A percentile compares a stretch with the other conserved stretches of the same genome.
Evolutionary conservation across 2,797 vertebrate species (phyloP).

Genomic region (Sparus aurata): DNA sequence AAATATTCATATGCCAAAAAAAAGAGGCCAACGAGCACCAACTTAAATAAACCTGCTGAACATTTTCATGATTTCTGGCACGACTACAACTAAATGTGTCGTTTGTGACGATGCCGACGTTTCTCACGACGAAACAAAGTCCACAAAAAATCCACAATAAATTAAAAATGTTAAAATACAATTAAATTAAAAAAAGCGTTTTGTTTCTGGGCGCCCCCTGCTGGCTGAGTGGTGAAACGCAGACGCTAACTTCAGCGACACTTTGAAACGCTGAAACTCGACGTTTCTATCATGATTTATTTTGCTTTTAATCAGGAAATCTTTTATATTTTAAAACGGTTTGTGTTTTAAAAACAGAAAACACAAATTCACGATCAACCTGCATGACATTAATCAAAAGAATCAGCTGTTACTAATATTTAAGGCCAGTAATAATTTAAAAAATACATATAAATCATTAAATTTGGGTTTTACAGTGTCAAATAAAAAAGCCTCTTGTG

Average conservation of each 20-base stretch:
- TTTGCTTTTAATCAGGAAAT: not conserved
- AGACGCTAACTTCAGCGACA: not conserved
- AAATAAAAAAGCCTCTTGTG: not conserved
- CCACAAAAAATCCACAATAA: not conserved
- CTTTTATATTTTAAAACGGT: not conserved
- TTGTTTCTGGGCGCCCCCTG: slow-evolving; percentile 15
- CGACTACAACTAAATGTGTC: no score
- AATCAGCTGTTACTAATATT: not conserved
- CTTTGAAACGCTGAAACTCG: not conserved
- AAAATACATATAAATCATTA: not conserved
- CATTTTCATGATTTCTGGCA: not conserved
- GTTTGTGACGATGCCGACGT: not conserved
- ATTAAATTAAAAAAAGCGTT: not conserved
- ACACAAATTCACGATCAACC: not conserved
- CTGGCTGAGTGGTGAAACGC: not conserved
- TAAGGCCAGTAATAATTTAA: not conserved
- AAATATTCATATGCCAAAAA: not conserved
- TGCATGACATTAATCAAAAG: not conserved
- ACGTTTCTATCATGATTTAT: not conserved
- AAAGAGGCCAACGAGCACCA: not conserved
- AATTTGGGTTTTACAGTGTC: not conserved
- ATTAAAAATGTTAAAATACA: not conserved
- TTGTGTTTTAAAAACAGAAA: not conserved
- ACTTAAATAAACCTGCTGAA: not conserved
- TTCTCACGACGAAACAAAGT: not conserved